Conservation (phyloP, 2,888 invertebrate species). For the Trilocha varians region DNA sequence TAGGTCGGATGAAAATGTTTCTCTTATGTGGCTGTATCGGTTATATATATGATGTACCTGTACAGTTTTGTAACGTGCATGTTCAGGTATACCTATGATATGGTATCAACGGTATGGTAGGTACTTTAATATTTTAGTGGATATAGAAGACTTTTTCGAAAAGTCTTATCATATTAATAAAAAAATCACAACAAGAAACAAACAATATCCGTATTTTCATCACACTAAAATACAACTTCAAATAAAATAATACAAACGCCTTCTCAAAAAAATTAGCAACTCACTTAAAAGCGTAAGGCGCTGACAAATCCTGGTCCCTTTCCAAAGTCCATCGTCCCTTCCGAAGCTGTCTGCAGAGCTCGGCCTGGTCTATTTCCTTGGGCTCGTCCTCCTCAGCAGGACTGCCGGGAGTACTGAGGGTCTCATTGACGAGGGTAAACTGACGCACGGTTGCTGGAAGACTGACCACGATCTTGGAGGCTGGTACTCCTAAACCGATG, state of each 20-base stretch:
- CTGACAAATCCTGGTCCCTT: constrained; percentile 83
- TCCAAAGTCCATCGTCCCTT: constrained; percentile 81
- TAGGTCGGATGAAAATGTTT: too few species aligned
- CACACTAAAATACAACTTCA: too few species aligned
- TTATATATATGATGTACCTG: too few species aligned
- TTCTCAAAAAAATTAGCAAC: constrained; percentile 12
- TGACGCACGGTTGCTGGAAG: constrained; percentile 79
- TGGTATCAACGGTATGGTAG: too few species aligned
- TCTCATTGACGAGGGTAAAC: constrained; percentile 77
- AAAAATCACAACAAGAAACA: too few species aligned
- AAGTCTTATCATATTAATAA: too few species aligned
- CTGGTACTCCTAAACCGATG: constrained; percentile 79
- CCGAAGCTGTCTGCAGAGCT: constrained; percentile 73
- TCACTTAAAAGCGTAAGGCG: constrained; percentile 82
- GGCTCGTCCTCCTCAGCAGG: constrained; percentile 74
- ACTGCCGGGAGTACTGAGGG: constrained; percentile 80
- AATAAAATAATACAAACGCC: constrained; percentile 6
- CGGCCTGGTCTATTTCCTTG: constrained; percentile 68
- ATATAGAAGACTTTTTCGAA: too few species aligned
- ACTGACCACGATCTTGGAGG: constrained; percentile 80
- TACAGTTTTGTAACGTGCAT: too few species aligned
- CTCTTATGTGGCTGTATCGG: too few species aligned
- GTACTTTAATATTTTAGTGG: too few species aligned
- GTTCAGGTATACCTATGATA: too few species aligned
- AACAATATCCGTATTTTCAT: too few species aligned